Evolutionary conservation across 2,113 vertebrate genomes (phyloP).

Genomic region (Tetraodon nigroviridis): DNA sequence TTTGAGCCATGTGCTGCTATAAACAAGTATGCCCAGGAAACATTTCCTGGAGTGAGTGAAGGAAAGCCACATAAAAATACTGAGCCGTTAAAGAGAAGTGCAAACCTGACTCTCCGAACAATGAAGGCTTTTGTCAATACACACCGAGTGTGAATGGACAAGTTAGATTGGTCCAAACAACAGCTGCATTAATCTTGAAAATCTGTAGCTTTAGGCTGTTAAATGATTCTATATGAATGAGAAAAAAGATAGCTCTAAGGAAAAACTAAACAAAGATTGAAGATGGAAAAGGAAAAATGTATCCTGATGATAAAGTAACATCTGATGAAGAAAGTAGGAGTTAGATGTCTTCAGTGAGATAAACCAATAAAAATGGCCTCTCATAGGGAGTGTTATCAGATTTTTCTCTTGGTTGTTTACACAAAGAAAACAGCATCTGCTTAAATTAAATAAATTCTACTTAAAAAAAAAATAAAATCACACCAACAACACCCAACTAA

Average conservation of each 20-base stretch:
- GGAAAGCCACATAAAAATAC: neutral
- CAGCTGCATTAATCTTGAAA: neutral
- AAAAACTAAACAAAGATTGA: neutral
- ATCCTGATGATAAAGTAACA: slow-evolving; percentile 2
- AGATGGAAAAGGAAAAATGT: slow-evolving; percentile 1
- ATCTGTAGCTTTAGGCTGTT: neutral
- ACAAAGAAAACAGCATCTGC: neutral
- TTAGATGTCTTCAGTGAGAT: neutral
- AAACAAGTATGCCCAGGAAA: slow-evolving; percentile 1
- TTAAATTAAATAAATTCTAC: neutral
- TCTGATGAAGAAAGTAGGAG: neutral
- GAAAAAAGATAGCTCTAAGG: no score
- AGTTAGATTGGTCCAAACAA: neutral
- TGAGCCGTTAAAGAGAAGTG: neutral
- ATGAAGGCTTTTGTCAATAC: neutral
- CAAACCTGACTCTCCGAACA: neutral
- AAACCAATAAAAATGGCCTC: neutral
- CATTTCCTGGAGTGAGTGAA: neutral
- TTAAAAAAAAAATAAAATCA: neutral
- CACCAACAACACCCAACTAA: neutral
- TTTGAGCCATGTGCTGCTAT: neutral
- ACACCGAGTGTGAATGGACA: neutral
- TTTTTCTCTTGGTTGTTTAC: neutral
- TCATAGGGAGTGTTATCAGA: neutral
- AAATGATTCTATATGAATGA: no score